Evolutionary conservation across 2,113 vertebrate genomes (phyloP).

Genomic region (Pristiophorus japonicus): DNA sequence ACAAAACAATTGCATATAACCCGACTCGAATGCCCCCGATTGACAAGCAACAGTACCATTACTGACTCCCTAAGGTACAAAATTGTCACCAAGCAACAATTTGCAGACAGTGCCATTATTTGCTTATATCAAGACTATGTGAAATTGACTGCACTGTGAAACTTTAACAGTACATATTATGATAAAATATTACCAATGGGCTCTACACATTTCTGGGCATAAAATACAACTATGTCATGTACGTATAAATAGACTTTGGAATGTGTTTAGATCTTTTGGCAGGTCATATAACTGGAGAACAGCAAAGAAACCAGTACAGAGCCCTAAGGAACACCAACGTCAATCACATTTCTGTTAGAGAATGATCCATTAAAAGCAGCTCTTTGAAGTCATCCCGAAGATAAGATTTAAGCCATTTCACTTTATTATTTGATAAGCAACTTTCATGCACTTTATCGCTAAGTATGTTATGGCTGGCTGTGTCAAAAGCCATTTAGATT

Average conservation of each 20-base stretch:
- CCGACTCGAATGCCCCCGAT: background rate
- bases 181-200: conserved; percentile 20
- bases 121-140: background rate
- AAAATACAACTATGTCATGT: conserved; percentile 27
- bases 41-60: background rate
- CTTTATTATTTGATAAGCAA: conserved; percentile 32
- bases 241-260: conserved; percentile 33
- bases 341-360: conserved; percentile 31
- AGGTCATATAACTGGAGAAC: conserved; percentile 35
- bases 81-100: conserved; percentile 16
- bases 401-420: conserved; percentile 35
- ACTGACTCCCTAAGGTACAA: conserved; percentile 4
- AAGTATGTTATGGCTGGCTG: conserved; percentile 26
- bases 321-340: conserved; percentile 26
- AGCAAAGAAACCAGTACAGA: conserved; percentile 30
- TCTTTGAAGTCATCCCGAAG: conserved; percentile 32
- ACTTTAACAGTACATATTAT: conserved; percentile 28
- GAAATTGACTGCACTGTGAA: conserved; percentile 22
- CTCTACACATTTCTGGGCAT: conserved; percentile 1
- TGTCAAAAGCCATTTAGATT: conserved; percentile 34
- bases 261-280: conserved; percentile 35
- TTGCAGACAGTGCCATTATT: background rate
- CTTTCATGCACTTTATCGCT: conserved; percentile 31
- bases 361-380: conserved; percentile 34
- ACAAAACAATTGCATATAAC: background rate